phyloP scores from a whole-genome alignment of 2,113 vertebrate genomes.

The Petaurus breviceps region DNA sequence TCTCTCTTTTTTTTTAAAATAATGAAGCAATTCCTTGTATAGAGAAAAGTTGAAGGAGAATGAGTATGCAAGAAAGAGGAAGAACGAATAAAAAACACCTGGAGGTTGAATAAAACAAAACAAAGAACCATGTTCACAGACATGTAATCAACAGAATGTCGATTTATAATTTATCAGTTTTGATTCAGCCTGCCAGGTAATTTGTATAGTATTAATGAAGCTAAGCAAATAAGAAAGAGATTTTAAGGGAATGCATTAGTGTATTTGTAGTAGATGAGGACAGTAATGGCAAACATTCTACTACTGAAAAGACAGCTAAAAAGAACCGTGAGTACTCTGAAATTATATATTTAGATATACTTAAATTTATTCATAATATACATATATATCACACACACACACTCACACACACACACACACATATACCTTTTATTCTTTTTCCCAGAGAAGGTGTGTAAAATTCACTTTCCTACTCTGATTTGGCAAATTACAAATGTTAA shows the following conservation, averaged over 20 bases:
- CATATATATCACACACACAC: no score
- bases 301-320: background rate
- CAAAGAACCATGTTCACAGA: background rate
- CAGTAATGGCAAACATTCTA: background rate
- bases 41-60: background rate
- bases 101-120: background rate
- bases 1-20: background rate
- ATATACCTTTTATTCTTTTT: background rate
- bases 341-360: background rate
- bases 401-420: no score
- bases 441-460: background rate
- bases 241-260: background rate
- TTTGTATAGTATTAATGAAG: background rate
- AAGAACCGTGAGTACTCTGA: background rate
- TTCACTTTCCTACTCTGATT: background rate
- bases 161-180: background rate
- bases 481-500: background rate
- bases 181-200: background rate
- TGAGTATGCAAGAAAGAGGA: background rate
- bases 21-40: background rate
- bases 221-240: background rate
- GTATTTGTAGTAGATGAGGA: no score
- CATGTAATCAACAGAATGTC: background rate
- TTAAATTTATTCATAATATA: no score
- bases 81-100: background rate